Evolutionary conservation across 2,888 invertebrate genomes (phyloP), one percentile per base, ranked within the genome.

Genomic region (Cryptus viduatorius): DNA sequence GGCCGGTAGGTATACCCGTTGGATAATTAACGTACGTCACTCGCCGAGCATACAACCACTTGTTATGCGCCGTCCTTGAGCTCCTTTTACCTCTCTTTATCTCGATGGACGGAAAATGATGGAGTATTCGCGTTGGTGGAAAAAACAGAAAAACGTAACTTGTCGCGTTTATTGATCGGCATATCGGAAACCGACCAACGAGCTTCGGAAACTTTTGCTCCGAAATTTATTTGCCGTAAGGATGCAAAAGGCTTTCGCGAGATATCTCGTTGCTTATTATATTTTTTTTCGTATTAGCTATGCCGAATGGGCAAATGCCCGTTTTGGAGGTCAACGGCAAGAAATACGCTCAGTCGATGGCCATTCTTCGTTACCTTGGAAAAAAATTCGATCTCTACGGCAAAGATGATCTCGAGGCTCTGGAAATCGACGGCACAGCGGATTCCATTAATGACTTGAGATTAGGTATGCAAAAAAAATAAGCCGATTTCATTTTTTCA

Each of bases 281-380:
- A 24, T 56, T 19, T 24, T 24, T 72, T 82, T 67, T 64, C 77
- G 3, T 79, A n/a, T n/a, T n/a, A 95, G 94, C 90, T n/a, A 93
- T 93, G 90, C 94, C 94, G 31, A 93, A 94, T 91, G 93, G 94
- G 4, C 94, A 94, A 80, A 85, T 94, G 76, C 95, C 95, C 0
- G 91, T 94, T 0, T 85, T 95, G 80, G 94, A 94, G 82, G 92
- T 94, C 29, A 94, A 94, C 79, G 94, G 94, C 7, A 94, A 94
- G 86, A 87, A 90, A 1, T 92, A 94, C 50, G 91, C 93, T 84
- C 94, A 95, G 84, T 94, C 94, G 2, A 92, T 93, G 81, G 95
- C 95, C 44, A 95, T 96, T 69, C 94, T 94, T 48, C 95, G 95
- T 72, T 95, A 94, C 87, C 88, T 95, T 1, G 95, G 94, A 1